Evolutionary conservation across 2,797 vertebrate species (phyloP), one percentile per base, ranked within the genome.

Genomic region (Heliangelus exortis): DNA sequence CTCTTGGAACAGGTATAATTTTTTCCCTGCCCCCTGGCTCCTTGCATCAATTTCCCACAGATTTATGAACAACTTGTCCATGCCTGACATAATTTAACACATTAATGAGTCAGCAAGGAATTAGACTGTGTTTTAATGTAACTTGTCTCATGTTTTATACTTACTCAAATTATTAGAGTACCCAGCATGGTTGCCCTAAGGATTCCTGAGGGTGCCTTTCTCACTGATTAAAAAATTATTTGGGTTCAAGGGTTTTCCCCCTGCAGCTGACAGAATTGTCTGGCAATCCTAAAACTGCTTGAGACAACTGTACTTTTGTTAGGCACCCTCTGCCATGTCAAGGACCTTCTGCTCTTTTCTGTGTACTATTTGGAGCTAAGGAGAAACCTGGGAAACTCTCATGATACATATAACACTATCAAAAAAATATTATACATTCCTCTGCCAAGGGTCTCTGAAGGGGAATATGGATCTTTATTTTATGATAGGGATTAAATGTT

Each of bases 121-220:
- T 74, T 74, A 74, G 47, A 28, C 21, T 59, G 13, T 84, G 9
- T 11, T 92, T 93, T 82, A 65, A 4, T 85, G 23, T 29, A 57
- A 67, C 31, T 76, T 77, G 10, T 74, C 61, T 81, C 15, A 29
- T 58, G 57, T 73, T 87, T 36, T 83, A 4, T 84, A 41, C 29
- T 87, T 21, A 20, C 9, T 59, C 33, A 61, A 89, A 76, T 34
- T n/a, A 43, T 74, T 80, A 31, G 29, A 85, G 17, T 54, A 78
- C 8, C 14, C 20, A 47, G 22, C 0, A 1, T n/a, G 39, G 53
- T 76, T 95, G 51, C 76, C 21, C 39, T 68, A 57, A 93, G 61
- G 36, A 87, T 89, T 90, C 71, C 50, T 68, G 29, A 82, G 33
- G 23, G 12, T 87, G 43, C 68, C 47, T 95, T 93, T 87, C 81